Evolutionary conservation across 1,140 invertebrate genomes (phyloP), one percentile per base, ranked within the genome.

Genomic region (Dryas iulia): DNA sequence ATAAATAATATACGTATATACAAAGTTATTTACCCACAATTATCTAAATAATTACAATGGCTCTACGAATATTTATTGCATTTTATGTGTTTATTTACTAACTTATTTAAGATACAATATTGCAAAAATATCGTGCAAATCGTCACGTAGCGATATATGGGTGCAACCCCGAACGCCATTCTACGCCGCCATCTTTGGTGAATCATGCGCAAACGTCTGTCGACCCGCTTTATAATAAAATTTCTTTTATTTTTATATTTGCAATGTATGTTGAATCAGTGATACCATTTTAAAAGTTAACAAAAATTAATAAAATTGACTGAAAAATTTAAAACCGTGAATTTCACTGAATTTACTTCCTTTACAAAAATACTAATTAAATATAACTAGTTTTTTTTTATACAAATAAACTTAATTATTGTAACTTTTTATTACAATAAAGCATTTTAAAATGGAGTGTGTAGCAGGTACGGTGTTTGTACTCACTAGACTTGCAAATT

Each of bases 71-170:
- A 47, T 47, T 18, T 2, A 47, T 47, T 18, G 1, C 6, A 47
- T 7, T 21, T 21, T 18, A 47, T 18, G 12, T 18, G 14, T 21
- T 47, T 47, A 47, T 47, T 47, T 10, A 8, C 7, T 47, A 10
- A 18, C 14, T 18, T 3, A 21, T n/a, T 18, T 39, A 18, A 14
- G n/a, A 18, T 18, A 47, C 7, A 47, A 18, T 24, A 58, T 58
- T 58, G 56, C 56, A 30, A 58, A 58, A 28, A 58, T 30, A 24
- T 59, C 57, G 57, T 47, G 26, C 30, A 47, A 39, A 25, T 26
- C 56, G 56, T 58, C 56, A 58, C 56, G 56, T 58, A 58, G n/a
- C 25, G n/a, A 47, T 18, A 47, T 47, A 47, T 47, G 39, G 39
- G 39, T 47, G 39, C 39, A 47, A 47, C 7, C 39, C 39, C 39